Conservation (phyloP, 2,113 vertebrate species). For the Damaliscus lunatus region DNA sequence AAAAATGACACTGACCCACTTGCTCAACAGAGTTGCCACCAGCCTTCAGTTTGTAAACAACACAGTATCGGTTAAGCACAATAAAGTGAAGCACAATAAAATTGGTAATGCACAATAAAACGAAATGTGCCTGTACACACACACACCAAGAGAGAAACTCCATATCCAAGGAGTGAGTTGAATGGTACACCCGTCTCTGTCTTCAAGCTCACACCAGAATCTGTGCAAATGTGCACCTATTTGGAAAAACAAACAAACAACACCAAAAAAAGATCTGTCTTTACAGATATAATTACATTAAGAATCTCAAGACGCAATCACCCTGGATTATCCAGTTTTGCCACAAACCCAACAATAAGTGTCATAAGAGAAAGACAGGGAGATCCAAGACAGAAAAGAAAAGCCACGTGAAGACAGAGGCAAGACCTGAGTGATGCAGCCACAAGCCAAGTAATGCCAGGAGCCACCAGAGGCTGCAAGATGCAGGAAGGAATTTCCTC, state of each 20-base stretch:
- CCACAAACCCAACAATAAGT: background rate
- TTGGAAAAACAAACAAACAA: background rate
- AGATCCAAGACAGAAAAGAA: background rate
- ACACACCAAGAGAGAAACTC: background rate
- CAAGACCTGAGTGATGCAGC: rapidly evolving
- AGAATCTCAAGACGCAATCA: background rate
- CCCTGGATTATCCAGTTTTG: background rate
- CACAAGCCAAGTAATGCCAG: too few species aligned
- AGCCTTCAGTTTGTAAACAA: background rate
- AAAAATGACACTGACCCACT: background rate
- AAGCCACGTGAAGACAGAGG: background rate
- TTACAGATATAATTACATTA: background rate
- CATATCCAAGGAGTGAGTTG: rapidly evolving
- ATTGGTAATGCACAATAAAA: background rate
- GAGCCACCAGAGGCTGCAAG: rapidly evolving
- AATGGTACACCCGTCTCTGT: background rate
- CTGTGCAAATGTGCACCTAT: background rate
- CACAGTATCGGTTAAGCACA: background rate
- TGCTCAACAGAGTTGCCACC: background rate
- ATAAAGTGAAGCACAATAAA: background rate
- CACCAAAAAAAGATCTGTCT: background rate
- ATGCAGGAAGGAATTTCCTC: rapidly evolving
- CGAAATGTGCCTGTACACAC: rapidly evolving
- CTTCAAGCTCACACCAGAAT: background rate
- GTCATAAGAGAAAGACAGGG: background rate